Evolutionary conservation across 1,140 invertebrate genomes (phyloP), one percentile per base, ranked within the genome.

Genomic region (Calosoma granatense): DNA sequence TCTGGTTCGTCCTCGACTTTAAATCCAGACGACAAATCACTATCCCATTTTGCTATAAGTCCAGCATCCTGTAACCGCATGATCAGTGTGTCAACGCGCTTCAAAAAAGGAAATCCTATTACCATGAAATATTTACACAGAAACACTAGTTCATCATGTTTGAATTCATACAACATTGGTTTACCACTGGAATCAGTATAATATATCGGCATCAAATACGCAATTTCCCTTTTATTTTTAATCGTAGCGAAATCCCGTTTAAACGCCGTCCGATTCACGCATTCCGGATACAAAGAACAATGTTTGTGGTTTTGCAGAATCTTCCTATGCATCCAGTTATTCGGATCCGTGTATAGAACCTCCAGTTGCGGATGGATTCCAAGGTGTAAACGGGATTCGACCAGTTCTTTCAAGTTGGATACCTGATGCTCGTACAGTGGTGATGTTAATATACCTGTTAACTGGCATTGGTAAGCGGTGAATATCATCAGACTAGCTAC

Each of bases 231-330:
- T 51, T 55, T 47, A 3, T 23, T 21, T 55, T 51, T 58, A 19
- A 55, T 22, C 4, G 53, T 55, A 4, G 53, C 57, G 39, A 51
- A 58, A 55, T 58, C 22, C 15, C 41, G 36, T 26, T 43, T 12
- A 39, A 36, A 55, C 1, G 53, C 53, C 4, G 53, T 54, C 52
- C 43, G 17, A 20, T 51, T 53, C 21, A 58, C 21, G 26, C 53
- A 58, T 2, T 21, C 6, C 14, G 11, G 9, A 1, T 14, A 21
- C 14, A 58, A 1, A 2, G 22, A 1, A 23, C 57, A 58, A 17
- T 1, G 1, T 19, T 54, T 30, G 14, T 30, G 14, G 4, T 30
- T 30, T 30, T 30, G 4, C 14, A 30, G 26, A 6, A 30, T 4
- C 14, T 30, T 30, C 14, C 14, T 30, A 30, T 30, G 26, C 26